These are phyloP conservation scores for Microtus montanus DNA, from an alignment of 2,113 vertebrate genomes.

Conservation along the genomic window DNA sequence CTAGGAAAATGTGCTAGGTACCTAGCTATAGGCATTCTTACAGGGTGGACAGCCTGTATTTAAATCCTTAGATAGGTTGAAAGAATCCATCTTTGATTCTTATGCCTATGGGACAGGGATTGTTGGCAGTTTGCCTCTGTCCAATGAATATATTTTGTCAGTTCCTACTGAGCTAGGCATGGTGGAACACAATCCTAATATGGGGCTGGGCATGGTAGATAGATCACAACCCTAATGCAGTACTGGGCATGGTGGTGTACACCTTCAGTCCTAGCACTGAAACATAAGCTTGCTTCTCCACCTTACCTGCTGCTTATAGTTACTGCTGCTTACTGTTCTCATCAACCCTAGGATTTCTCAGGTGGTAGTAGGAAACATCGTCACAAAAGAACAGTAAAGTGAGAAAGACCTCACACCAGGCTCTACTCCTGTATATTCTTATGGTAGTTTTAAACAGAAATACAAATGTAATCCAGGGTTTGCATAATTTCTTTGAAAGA, in stretches of 20 bases:
- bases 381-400: not conserved
- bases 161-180: not conserved
- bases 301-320: not conserved
- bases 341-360: too few species aligned
- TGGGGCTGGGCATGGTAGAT: not conserved
- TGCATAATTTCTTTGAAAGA: not conserved
- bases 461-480: not conserved
- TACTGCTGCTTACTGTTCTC: not conserved
- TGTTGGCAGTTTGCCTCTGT: not conserved
- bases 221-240: too few species aligned
- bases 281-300: not conserved
- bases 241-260: not conserved
- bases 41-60: not conserved
- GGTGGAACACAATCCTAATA: not conserved
- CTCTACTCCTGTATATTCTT: not conserved
- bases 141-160: slow-evolving; percentile 7
- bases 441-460: not conserved
- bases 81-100: not conserved
- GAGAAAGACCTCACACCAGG: not conserved
- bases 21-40: accelerated
- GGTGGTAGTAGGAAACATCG: not conserved
- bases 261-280: not conserved
- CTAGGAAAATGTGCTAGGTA: not conserved
- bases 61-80: not conserved
- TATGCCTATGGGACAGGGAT: not conserved